Conservation (phyloP, 2,113 vertebrate species). For the Orientallactaga bullata region DNA sequence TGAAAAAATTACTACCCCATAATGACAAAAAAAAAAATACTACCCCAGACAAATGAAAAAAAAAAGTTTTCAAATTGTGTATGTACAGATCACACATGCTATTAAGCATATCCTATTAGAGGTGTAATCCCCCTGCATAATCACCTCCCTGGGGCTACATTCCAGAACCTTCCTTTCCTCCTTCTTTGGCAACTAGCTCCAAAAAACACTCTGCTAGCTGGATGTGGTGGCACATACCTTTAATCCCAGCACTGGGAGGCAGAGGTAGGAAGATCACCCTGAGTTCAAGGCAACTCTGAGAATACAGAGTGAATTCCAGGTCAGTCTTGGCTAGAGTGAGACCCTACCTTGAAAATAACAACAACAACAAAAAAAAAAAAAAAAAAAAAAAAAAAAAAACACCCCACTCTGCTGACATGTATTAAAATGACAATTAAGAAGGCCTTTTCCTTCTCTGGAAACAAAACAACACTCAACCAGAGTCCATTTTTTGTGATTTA, state of each 20-base stretch:
- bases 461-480: slow-evolving; percentile 28
- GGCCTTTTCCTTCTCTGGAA: not conserved
- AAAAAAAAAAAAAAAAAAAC: too few species aligned
- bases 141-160: not conserved
- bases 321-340: too few species aligned
- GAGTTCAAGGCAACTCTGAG: too few species aligned
- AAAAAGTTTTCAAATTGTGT: not conserved
- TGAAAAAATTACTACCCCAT: not conserved
- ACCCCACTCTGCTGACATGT: not conserved
- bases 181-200: slow-evolving; percentile 13
- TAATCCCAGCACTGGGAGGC: too few species aligned
- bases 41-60: slow-evolving; percentile 21
- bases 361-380: too few species aligned
- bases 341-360: too few species aligned
- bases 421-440: slow-evolving; percentile 29
- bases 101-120: not conserved
- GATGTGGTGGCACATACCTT: too few species aligned
- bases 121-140: not conserved
- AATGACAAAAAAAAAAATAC: slow-evolving; percentile 45
- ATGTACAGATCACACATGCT: slow-evolving; percentile 2
- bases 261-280: too few species aligned
- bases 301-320: too few species aligned
- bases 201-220: slow-evolving; percentile 4
- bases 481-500: slow-evolving; percentile 53
- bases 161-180: slow-evolving; percentile 48